phyloP scores from a whole-genome alignment of 2,797 vertebrate genomes.

The Clamator glandarius region DNA sequence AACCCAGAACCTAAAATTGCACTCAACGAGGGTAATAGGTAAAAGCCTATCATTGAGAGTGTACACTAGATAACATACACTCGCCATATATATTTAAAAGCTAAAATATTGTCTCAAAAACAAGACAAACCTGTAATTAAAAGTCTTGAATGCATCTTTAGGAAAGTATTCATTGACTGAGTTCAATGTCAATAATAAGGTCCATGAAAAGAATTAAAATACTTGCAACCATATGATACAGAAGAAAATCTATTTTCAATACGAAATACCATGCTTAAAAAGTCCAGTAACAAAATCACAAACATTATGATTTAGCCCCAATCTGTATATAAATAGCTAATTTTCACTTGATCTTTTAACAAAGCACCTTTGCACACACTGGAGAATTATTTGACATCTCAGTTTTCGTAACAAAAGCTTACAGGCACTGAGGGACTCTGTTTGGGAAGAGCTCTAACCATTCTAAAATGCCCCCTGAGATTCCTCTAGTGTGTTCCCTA shows the following conservation, averaged over 20 bases:
- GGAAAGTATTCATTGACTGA: not conserved
- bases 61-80: not conserved
- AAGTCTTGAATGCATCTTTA: not conserved
- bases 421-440: slow-evolving; percentile 73
- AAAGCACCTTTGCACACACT: slow-evolving; percentile 60
- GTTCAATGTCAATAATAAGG: not conserved
- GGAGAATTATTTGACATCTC: slow-evolving; percentile 81
- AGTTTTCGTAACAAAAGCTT: slow-evolving; percentile 84
- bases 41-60: not conserved
- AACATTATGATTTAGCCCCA: not conserved
- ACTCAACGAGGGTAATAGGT: not conserved
- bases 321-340: slow-evolving; percentile 12
- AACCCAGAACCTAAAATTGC: not conserved
- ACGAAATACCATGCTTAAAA: not conserved
- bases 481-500: slow-evolving; percentile 72
- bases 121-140: not conserved
- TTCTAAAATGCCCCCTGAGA: slow-evolving; percentile 79
- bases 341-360: slow-evolving; percentile 61
- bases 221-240: not conserved
- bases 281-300: not conserved
- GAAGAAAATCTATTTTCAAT: not conserved
- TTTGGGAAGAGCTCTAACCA: slow-evolving; percentile 81
- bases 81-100: not conserved
- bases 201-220: not conserved
- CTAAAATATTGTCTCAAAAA: not conserved